A percentile compares a stretch with the other conserved stretches of the same genome.
phyloP scores from a whole-genome alignment of 2,797 vertebrate genomes.

The Pseudopleuronectes americanus region DNA sequence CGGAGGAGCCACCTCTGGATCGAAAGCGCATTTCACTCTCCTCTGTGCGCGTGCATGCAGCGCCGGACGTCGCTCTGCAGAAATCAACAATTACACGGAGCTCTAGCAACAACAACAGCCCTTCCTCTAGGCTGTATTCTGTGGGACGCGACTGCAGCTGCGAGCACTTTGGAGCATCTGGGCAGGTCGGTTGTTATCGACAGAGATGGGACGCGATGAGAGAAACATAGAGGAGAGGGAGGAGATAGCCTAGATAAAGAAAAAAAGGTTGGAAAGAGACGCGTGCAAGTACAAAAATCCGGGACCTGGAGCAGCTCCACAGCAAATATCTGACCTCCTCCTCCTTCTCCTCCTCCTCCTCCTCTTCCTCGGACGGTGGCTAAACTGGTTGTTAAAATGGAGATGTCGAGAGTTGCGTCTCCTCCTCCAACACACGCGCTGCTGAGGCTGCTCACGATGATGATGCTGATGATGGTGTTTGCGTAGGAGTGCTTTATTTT shows the following conservation, averaged over 20 bases:
- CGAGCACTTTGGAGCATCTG: constrained; percentile 29
- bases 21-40: constrained; percentile 43
- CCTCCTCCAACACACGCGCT: constrained; percentile 62
- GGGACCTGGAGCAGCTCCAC: constrained; percentile 1
- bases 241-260: constrained; percentile 16
- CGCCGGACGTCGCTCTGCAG: constrained; percentile 42
- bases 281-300: neutral
- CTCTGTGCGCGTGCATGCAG: constrained; percentile 12
- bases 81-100: constrained; percentile 37
- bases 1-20: constrained; percentile 53
- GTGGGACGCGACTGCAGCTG: neutral
- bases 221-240: constrained; percentile 13
- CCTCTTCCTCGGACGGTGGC: neutral
- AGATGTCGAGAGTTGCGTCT: constrained; percentile 71
- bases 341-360: neutral
- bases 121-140: neutral
- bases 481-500: constrained; percentile 77
- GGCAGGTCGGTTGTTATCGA: constrained; percentile 16
- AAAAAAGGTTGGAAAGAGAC: neutral
- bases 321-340: neutral
- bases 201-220: constrained; percentile 38
- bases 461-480: constrained; percentile 63
- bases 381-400: constrained; percentile 51
- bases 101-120: constrained; percentile 17
- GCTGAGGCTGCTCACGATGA: constrained; percentile 52